Evolutionary conservation across 2,113 vertebrate genomes (phyloP), one percentile per base, ranked within the genome.

Genomic region (Nibea albiflora): DNA sequence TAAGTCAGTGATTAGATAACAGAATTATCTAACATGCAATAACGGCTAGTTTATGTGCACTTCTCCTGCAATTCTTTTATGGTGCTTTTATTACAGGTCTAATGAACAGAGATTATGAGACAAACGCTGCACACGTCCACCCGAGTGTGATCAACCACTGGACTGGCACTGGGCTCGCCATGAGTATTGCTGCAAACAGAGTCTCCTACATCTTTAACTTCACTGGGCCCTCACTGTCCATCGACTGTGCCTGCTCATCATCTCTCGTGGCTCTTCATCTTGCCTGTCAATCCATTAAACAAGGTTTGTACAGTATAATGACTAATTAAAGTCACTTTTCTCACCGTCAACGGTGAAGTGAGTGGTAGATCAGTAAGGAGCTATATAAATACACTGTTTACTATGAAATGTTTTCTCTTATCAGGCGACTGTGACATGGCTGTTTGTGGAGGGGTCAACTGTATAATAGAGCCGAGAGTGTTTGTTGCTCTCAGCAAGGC

Each of bases 361-460:
- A 31, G 31, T 5, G 31, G 31, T 31, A 31, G 5, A 31, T 31
- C 4, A 31, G 31, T 5, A 31, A 31, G 31, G 31, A 5, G 31
- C 31, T 31, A 31, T 31, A 31, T 31, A 6, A 31, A 31, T 31
- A 31, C 31, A 31, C 31, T 31, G 31, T 31, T 31, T 31, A n/a
- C 73, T 8, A 20, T 50, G 35, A 47, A 16, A 0, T 49, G 1
- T 50, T 56, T 66, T 60, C 42, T 79, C 24, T 68, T 49, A 83
- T 70, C 78, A 98, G 97, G 96, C 14, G 97, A 97, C 4, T 97
- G 96, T 87, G 95, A 97, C 5, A 96, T 97, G 94, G 96, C 96
- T 88, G 54, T 96, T 73, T 97, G 96, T 85, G 97, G 95, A 16
- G 97, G 96, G 3, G 96, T 96, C 28, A 96, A 81, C 91, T 96